These are phyloP conservation scores for Porphyrio hochstetteri DNA, from an alignment of 2,113 vertebrate genomes.

Conservation along the genomic window DNA sequence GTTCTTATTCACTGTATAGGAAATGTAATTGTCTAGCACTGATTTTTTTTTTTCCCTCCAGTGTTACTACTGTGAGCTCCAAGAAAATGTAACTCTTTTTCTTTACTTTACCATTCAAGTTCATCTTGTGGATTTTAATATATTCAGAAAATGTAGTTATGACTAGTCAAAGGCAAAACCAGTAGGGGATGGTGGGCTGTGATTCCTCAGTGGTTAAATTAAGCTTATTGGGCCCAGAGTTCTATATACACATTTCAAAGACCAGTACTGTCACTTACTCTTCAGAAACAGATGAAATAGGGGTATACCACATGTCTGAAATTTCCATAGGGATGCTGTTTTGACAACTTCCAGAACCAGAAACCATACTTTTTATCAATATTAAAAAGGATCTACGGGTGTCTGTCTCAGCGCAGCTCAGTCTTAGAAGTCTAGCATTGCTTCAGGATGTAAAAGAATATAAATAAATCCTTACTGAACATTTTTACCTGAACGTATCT, in stretches of 20 bases:
- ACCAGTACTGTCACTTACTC: background rate
- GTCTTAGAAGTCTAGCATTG: conserved; percentile 20
- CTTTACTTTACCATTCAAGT: background rate
- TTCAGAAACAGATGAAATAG: conserved; percentile 13
- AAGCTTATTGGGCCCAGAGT: background rate
- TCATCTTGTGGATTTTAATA: background rate
- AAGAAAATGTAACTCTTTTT: background rate
- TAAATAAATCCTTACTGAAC: conserved; percentile 3
- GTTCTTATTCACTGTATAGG: background rate
- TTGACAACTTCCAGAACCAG: conserved; percentile 10
- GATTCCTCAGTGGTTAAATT: conserved; percentile 24
- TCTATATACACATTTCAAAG: background rate
- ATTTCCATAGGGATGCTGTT: conserved; percentile 22
- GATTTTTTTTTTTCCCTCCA: background rate
- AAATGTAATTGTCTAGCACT: background rate
- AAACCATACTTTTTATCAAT: background rate
- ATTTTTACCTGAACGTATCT: background rate
- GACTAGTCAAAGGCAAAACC: background rate
- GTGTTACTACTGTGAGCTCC: background rate
- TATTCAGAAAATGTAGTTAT: background rate
- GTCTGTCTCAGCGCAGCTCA: background rate
- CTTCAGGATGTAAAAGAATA: background rate
- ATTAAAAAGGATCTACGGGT: background rate
- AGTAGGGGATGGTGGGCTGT: background rate
- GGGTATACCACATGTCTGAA: background rate